Percentiles rank a stretch among this genome's conserved stretches.
Evolutionary conservation across 2,113 vertebrate genomes (phyloP).

Genomic region (Lathamus discolor): DNA sequence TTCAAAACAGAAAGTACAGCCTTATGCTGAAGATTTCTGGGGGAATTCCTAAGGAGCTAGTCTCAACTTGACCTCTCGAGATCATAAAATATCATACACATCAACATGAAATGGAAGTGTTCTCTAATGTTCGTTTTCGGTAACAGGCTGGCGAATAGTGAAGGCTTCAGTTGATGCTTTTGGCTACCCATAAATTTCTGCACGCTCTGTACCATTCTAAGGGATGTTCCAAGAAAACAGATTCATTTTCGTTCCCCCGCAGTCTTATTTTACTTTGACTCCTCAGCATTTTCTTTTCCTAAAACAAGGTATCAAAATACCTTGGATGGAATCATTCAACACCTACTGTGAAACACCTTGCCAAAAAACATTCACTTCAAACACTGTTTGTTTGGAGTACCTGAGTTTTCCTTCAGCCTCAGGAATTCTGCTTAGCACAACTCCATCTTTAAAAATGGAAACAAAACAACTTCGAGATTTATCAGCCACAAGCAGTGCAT

Average conservation of each 20-base stretch:
- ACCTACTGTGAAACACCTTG: conserved; percentile 18
- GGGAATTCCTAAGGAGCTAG: conserved; percentile 4
- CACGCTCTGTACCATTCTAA: conserved; percentile 29
- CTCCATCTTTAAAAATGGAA: conserved; percentile 29
- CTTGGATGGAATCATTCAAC: conserved; percentile 47
- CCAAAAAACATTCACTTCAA: conserved; percentile 64
- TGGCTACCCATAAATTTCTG: conserved; percentile 45
- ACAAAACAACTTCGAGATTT: conserved; percentile 23
- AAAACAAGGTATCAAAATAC: conserved; percentile 67
- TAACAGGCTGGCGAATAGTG: background rate
- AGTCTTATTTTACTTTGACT: conserved; percentile 47
- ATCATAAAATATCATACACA: background rate
- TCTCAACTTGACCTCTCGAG: background rate
- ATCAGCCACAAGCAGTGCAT: background rate
- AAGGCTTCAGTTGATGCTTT: conserved; percentile 26
- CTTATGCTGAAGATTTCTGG: background rate
- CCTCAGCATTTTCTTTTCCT: conserved; percentile 62
- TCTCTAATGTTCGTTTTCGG: background rate
- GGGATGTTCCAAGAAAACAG: conserved; percentile 45
- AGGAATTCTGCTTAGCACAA: conserved; percentile 60
- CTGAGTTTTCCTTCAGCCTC: conserved; percentile 59
- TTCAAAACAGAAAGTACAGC: background rate
- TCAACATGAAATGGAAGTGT: background rate
- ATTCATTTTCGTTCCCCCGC: conserved; percentile 36
- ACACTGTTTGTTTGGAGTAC: conserved; percentile 62